These are phyloP conservation scores for Potorous gilbertii DNA, from an alignment of 2,797 vertebrate genomes.

Conservation along the genomic window DNA sequence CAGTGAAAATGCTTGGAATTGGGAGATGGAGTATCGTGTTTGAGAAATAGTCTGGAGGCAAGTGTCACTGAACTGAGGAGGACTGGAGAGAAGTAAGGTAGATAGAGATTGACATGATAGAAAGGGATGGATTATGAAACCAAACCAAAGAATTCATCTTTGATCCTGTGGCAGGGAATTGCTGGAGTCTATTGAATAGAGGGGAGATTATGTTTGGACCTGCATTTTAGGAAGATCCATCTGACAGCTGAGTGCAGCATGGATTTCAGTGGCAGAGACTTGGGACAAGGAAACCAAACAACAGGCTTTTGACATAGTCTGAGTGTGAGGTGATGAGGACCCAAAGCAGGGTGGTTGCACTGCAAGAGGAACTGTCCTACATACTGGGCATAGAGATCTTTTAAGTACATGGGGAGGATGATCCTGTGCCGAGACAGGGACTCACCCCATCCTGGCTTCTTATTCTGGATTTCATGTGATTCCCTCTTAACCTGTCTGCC, in stretches of 20 bases:
- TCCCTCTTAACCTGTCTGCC: conserved; percentile 20
- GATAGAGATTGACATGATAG: neutral
- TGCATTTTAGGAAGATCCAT: neutral
- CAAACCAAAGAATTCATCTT: neutral
- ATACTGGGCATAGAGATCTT: neutral
- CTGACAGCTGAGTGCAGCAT: neutral
- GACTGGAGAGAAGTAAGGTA: neutral
- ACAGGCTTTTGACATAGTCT: neutral
- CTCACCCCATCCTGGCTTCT: neutral
- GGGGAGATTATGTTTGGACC: neutral
- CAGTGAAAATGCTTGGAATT: neutral
- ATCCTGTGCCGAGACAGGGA: neutral
- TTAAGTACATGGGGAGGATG: neutral
- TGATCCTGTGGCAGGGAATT: neutral
- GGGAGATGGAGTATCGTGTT: neutral
- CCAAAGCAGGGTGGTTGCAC: neutral
- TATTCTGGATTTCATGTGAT: conserved; percentile 42
- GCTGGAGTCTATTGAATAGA: neutral
- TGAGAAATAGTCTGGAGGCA: neutral
- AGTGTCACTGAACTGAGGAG: neutral
- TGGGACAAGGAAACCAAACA: neutral
- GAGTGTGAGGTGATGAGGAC: too few relatives aligned
- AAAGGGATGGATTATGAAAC: neutral
- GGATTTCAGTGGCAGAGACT: neutral
- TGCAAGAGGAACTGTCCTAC: neutral